phyloP scores from a whole-genome alignment of 2,113 vertebrate species.

The Xerus inauris region DNA sequence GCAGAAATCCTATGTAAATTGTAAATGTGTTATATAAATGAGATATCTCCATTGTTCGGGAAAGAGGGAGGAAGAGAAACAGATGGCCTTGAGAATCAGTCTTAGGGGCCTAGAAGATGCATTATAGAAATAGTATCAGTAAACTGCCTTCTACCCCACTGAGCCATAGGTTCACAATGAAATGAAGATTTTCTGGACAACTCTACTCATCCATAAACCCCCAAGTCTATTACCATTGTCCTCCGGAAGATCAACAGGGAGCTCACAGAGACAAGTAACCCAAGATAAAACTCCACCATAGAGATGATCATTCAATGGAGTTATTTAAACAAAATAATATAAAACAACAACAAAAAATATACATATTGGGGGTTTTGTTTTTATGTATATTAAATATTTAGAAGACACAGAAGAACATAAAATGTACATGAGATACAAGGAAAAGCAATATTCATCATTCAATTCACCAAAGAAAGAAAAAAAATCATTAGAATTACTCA shows the following conservation, averaged over 20 bases:
- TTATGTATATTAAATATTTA: slow-evolving; percentile 27
- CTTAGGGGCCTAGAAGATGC: not conserved
- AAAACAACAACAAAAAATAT: not conserved
- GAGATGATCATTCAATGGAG: not conserved
- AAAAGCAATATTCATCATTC: not conserved
- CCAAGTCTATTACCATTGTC: not conserved
- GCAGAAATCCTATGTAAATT: not conserved
- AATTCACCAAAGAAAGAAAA: not conserved
- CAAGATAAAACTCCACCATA: not conserved
- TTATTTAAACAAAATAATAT: not conserved
- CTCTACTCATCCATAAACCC: not conserved
- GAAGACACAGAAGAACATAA: slow-evolving; percentile 9
- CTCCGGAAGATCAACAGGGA: not conserved
- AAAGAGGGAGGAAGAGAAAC: not conserved
- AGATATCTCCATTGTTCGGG: not conserved
- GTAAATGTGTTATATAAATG: not conserved
- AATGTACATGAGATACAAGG: not conserved
- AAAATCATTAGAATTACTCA: not conserved
- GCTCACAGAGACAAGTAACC: not conserved
- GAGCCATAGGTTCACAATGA: not conserved
- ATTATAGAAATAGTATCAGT: not conserved
- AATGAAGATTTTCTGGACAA: not conserved
- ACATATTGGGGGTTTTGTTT: not conserved
- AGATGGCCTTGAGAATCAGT: not conserved
- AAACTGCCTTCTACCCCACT: not conserved